phyloP scores from a whole-genome alignment of 92 coral and sea anemone species.

The Parazoanthus darwini region DNA sequence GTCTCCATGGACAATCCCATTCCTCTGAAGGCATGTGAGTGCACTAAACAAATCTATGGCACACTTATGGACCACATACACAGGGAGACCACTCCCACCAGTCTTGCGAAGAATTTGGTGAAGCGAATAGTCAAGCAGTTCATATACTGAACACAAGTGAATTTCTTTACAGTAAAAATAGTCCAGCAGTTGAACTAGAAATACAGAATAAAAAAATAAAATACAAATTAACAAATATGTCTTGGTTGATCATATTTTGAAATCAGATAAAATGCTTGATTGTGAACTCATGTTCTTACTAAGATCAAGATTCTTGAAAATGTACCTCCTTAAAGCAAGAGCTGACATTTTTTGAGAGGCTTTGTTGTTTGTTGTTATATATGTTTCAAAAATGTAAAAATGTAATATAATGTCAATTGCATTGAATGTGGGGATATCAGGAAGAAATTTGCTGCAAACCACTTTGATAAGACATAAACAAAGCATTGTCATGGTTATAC shows the following conservation, averaged over 20 bases:
- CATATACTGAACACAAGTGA: constrained; percentile 61
- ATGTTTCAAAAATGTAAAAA: no score
- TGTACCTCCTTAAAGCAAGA: no score
- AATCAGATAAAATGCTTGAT: not conserved
- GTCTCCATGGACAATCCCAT: constrained; percentile 80
- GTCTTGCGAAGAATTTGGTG: constrained; percentile 59
- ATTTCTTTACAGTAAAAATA: constrained; percentile 55
- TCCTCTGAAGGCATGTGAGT: constrained; percentile 51
- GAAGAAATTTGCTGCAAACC: no score
- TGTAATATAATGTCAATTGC: no score
- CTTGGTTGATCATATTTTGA: not conserved
- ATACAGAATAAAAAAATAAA: not conserved
- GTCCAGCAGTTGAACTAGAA: constrained; percentile 65
- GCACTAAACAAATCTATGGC: constrained; percentile 67
- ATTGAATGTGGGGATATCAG: no score
- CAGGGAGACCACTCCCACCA: constrained; percentile 71
- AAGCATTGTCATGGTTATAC: no score
- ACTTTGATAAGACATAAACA: no score
- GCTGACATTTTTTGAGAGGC: no score
- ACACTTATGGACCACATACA: constrained; percentile 69
- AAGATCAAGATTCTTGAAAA: no score
- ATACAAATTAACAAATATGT: no score
- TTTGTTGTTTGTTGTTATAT: no score
- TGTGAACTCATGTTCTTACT: no score
- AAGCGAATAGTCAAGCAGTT: constrained; percentile 62